Evolutionary conservation across 1,140 invertebrate genomes (phyloP), one percentile per base, ranked within the genome.

Genomic region (Apis florea): DNA sequence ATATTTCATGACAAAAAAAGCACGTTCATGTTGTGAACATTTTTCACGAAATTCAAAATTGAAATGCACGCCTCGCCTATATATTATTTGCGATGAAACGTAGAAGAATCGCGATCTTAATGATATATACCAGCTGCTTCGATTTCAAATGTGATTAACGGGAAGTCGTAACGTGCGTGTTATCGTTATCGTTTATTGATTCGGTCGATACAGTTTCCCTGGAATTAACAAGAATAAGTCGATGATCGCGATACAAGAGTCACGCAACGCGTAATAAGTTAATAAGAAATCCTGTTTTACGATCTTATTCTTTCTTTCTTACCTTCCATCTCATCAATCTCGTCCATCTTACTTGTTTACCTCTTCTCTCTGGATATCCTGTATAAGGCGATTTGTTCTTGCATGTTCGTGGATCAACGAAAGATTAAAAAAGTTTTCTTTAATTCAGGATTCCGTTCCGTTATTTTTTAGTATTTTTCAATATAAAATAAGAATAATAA

Each of bases 151-250:
- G 70, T 74, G 66, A 83, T 26, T 85, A 72, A 69, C 84, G 85
- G 87, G 86, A 88, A 88, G 81, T 88, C 86, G 77, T 88, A 87
- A 83, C 78, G 75, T 75, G 58, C 63, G 31, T 51, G 83, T 81
- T 84, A 70, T 85, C 75, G 75, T 85, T 84, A 87, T 84, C 73
- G 85, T 87, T 87, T 87, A 87, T 87, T 84, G 76, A 78, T 75
- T 63, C 26, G 64, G n/a, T 86, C 73, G 82, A 70, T 68, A 83
- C 78, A 77, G 63, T 66, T 83, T 74, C 11, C 11, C 11, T 49
- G 63, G 59, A 80, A 83, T 49, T 64, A 64, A 74, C 77, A 58
- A 79, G 51, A 63, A 83, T 80, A 56, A 47, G 63, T 79, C 58
- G 64, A 86, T 70, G 71, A 63, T 63, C 73, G 58, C 61, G 66